Evolutionary conservation across 2,888 invertebrate species (phyloP), one percentile per base, ranked within the genome.

Genomic region (Torymus tubicola): DNA sequence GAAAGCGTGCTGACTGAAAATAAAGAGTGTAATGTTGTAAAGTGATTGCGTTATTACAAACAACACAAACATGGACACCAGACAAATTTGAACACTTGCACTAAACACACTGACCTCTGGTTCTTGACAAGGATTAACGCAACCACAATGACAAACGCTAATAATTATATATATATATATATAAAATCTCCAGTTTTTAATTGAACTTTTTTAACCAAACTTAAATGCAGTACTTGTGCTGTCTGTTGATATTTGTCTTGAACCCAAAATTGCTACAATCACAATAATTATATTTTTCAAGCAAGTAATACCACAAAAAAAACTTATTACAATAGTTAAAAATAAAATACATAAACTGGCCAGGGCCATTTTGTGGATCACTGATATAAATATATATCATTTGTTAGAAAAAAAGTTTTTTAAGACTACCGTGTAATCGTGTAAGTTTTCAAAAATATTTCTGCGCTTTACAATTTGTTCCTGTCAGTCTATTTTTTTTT

Each of bases 221-320:
- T 77, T 24, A 73, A 52, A 76, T 21, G n/a, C 64, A 13, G 58
- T 31, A 64, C 12, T 70, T 18, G 52, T n/a, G 64, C 63, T 57
- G 55, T 50, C 16, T 72, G 88, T 88, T 87, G 88, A 88, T 87
- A 86, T 88, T 87, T 84, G 88, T 89, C 89, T 87, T 87, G 88
- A 89, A 89, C 87, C 88, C 81, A 85, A 86, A 84, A 85, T 85
- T 63, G 63, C 24, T 85, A 86, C 84, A 85, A 85, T 86, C 84
- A 88, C 87, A 89, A 85, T 86, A 84, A 87, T 89, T 89, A 88
- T 89, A 89, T 89, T 89, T 90, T 89, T 88, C 86, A 86, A 87
- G 84, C 83, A 85, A 87, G 85, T 87, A 86, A 85, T 86, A 83
- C 87, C 85, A 84, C 85, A 84, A 84, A 70, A 82, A 85, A 84